phyloP scores from a whole-genome alignment of 1,140 invertebrate species.

The Meteorus sp. region DNA sequence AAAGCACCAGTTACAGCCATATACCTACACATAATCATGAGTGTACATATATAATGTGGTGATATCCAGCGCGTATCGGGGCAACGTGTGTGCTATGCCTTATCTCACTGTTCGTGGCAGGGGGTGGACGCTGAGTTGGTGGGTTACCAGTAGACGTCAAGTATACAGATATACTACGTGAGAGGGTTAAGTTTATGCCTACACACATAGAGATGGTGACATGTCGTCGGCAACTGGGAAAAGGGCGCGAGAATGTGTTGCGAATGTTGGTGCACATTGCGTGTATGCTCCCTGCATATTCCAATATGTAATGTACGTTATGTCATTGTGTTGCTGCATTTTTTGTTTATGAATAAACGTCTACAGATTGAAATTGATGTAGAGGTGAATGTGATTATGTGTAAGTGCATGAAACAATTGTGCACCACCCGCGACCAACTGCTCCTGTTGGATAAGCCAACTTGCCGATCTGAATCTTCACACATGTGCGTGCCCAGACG shows the following conservation, averaged over 20 bases:
- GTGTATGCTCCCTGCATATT: too few species aligned
- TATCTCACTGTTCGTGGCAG: slow-evolving; percentile 40
- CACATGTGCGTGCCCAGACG: slow-evolving; percentile 30
- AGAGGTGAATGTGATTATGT: too few species aligned
- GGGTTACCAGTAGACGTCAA: slow-evolving; percentile 11
- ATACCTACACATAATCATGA: background rate
- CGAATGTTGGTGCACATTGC: too few species aligned
- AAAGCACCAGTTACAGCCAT: background rate
- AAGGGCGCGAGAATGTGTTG: background rate
- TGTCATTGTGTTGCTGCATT: too few species aligned
- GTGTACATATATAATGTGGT: slow-evolving; percentile 29
- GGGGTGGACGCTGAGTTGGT: slow-evolving; percentile 24
- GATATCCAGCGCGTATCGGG: slow-evolving; percentile 46
- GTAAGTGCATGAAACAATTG: slow-evolving; percentile 38
- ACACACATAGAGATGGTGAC: too few species aligned
- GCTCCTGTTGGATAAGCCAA: slow-evolving; percentile 35
- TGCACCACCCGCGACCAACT: slow-evolving; percentile 22
- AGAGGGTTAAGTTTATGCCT: too few species aligned
- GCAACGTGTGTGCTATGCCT: slow-evolving; percentile 45
- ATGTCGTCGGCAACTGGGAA: too few species aligned
- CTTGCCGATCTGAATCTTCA: slow-evolving; percentile 38
- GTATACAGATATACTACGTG: slow-evolving; percentile 5
- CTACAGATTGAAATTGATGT: too few species aligned
- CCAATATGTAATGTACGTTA: too few species aligned
- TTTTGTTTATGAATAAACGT: too few species aligned